These are phyloP conservation scores for Cyclophora albipunctata DNA, from an alignment of 2,888 invertebrate genomes.

Conservation along the genomic window DNA sequence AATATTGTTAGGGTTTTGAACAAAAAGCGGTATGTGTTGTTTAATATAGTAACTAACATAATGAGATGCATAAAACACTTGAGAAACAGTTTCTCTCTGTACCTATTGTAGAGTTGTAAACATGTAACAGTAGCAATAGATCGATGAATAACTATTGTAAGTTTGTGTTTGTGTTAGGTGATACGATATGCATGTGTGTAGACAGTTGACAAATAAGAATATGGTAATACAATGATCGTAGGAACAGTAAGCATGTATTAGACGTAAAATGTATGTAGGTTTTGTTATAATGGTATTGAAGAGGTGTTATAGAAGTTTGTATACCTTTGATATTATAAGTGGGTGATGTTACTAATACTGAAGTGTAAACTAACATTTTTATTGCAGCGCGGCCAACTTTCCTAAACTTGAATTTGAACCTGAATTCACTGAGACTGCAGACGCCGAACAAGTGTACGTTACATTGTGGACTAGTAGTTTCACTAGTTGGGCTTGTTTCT, in stretches of 20 bases:
- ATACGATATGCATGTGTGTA: constrained; percentile 54
- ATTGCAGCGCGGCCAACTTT: constrained; percentile 98
- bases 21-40: constrained; percentile 9
- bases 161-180: constrained; percentile 59
- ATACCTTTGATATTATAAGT: too few relatives aligned
- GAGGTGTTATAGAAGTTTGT: too few relatives aligned
- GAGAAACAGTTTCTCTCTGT: constrained; percentile 34
- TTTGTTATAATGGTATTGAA: too few relatives aligned
- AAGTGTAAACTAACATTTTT: constrained; percentile 43
- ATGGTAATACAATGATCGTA: constrained; percentile 14
- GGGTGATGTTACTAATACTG: not conserved
- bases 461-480: constrained; percentile 49
- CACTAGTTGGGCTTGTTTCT: constrained; percentile 64
- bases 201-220: constrained; percentile 25
- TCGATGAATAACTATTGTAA: constrained; percentile 36
- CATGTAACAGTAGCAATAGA: constrained; percentile 48
- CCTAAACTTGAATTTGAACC: constrained; percentile 97
- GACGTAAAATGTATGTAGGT: constrained; percentile 7
- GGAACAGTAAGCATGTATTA: constrained; percentile 35
- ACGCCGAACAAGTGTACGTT: constrained; percentile 93
- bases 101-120: constrained; percentile 25
- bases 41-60: constrained; percentile 23
- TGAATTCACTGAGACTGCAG: constrained; percentile 92
- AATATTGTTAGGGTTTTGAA: not conserved
- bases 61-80: constrained; percentile 31